Evolutionary conservation across 2,113 vertebrate genomes (phyloP), one percentile per base, ranked within the genome.

Genomic region (Triplophysa dalaica): DNA sequence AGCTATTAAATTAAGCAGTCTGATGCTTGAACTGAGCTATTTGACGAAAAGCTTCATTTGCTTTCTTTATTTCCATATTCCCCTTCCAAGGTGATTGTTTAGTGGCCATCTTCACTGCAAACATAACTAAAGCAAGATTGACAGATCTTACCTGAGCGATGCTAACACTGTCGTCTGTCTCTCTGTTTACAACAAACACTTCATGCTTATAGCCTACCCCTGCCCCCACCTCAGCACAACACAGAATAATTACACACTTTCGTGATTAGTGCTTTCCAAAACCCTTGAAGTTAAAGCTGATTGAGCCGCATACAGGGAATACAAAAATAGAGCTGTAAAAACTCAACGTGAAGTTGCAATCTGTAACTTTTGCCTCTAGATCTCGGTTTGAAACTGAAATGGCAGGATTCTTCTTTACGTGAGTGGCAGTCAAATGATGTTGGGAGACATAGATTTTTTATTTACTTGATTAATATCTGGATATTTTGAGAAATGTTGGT

Each of bases 1-100:
- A 81, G 83, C 52, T 81, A 79, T 84, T 73, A 75, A 77, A 78
- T 81, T 74, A 84, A 81, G 79, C 75, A 78, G 79, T 64, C 70
- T 84, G 79, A 77, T 58, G 69, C 79, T 78, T 70, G 61, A 81
- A 81, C 62, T 75, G 83, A 78, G 70, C 69, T 81, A 69, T 75
- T 48, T 61, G 63, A 66, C 66, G 77, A 81, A 84, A 68, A 64
- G 68, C 65, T 69, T 78, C 24, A 72, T 78, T 82, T 77, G 65
- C 22, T 60, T 70, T 74, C 43, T 13, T 76, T 52, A 65, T 76
- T 77, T 77, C 61, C 24, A 65, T 38, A 61, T 79, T 73, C 50
- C 66, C 60, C 50, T 38, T 65, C 43, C 70, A 21, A 24, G 56
- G 16, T 74, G 50, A 45, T 74, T 11, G 38, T 73, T 38, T 82